Evolutionary conservation across 2,888 invertebrate species (phyloP).

Genomic region (Melikaiella ostensackeni): DNA sequence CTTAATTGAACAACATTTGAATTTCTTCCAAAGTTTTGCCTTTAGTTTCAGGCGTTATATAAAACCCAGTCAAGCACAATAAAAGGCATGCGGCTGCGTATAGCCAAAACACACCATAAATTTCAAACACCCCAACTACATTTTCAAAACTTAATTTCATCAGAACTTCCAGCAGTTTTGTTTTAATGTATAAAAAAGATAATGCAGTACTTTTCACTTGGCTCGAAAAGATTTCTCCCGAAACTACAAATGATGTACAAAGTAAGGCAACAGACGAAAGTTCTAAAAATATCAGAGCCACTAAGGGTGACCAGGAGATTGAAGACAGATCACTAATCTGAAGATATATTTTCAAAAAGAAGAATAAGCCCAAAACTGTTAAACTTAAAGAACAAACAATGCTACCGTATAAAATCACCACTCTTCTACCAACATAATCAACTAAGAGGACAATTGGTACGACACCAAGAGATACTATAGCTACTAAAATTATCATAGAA

Average conservation of each 20-base stretch:
- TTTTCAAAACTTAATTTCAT: slow-evolving; percentile 81
- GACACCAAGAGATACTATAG: slow-evolving; percentile 80
- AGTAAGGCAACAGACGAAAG: slow-evolving; percentile 83
- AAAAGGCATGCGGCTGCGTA: slow-evolving; percentile 72
- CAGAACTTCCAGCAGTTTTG: slow-evolving; percentile 80
- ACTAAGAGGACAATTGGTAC: slow-evolving; percentile 80
- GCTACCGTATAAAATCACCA: slow-evolving; percentile 79
- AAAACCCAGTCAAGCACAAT: slow-evolving; percentile 79
- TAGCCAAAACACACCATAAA: slow-evolving; percentile 80
- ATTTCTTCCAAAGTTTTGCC: slow-evolving; percentile 82
- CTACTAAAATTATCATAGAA: slow-evolving; percentile 79
- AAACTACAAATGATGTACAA: slow-evolving; percentile 82
- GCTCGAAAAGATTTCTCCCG: slow-evolving; percentile 83
- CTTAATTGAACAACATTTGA: slow-evolving; percentile 67
- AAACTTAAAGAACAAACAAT: slow-evolving; percentile 79
- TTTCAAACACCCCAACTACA: slow-evolving; percentile 79
- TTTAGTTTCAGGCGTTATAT: slow-evolving; percentile 81
- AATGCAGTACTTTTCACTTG: slow-evolving; percentile 83
- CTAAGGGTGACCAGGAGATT: slow-evolving; percentile 80
- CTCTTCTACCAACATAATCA: slow-evolving; percentile 82
- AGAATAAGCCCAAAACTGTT: slow-evolving; percentile 80
- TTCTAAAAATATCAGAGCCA: slow-evolving; percentile 81
- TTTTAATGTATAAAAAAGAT: slow-evolving; percentile 82
- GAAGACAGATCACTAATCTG: slow-evolving; percentile 77
- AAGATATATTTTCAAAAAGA: slow-evolving; percentile 78